These are phyloP conservation scores for Aspidiotus rigidus DNA, from an alignment of 2,888 invertebrate genomes.

Conservation along the genomic window DNA sequence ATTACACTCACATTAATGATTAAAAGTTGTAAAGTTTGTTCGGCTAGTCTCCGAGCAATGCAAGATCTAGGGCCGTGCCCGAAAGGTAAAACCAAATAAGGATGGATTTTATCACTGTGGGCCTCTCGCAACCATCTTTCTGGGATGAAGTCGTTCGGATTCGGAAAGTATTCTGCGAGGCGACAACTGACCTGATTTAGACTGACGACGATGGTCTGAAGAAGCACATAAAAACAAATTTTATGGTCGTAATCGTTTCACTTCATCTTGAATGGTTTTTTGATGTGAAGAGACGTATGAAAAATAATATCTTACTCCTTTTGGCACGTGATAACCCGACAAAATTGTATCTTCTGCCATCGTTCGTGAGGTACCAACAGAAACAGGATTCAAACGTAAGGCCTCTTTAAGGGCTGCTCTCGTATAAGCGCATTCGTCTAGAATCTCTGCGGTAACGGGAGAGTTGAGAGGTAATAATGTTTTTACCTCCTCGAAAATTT, in stretches of 20 bases:
- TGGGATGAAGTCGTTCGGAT: constrained; percentile 61
- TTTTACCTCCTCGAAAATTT: constrained; percentile 55
- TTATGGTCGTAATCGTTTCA: background rate
- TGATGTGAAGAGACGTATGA: too few species aligned
- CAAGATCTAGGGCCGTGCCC: constrained; percentile 80
- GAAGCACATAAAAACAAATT: constrained; percentile 37
- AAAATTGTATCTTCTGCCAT: constrained; percentile 60
- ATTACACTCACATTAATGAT: constrained; percentile 56
- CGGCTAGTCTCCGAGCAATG: constrained; percentile 74
- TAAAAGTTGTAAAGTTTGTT: constrained; percentile 68
- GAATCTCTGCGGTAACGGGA: constrained; percentile 48
- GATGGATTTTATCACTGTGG: constrained; percentile 46
- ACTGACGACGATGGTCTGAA: constrained; percentile 70
- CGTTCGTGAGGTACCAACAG: constrained; percentile 70
- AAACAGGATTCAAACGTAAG: constrained; percentile 69
- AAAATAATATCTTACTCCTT: constrained; percentile 51
- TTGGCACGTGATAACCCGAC: constrained; percentile 63
- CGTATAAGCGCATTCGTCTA: constrained; percentile 58
- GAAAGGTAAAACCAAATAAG: constrained; percentile 67
- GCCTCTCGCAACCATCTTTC: constrained; percentile 53
- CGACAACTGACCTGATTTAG: constrained; percentile 76
- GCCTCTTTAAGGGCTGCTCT: constrained; percentile 78
- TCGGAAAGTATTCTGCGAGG: constrained; percentile 58
- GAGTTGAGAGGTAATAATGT: constrained; percentile 49
- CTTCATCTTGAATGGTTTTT: too few species aligned